Base-by-base conservation (phyloP, 2,797 vertebrate genomes). In the Leptatherina wallacei region DNA sequence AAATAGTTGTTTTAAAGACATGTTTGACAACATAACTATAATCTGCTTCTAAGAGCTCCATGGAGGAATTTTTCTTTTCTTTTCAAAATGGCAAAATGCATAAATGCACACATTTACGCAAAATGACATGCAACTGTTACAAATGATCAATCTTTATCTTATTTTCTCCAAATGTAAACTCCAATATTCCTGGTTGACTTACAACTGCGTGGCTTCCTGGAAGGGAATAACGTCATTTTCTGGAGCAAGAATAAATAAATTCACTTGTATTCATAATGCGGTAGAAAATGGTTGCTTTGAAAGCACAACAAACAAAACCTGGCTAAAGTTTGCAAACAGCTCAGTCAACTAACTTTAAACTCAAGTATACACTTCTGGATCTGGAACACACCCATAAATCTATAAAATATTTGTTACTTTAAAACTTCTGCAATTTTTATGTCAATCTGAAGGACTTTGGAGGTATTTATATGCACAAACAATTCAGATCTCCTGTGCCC, bases 401-500 rank as follows among this genome's bases (percentile, higher is more conserved):
- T 18, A 32, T 24, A 16, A 1, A 0, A 1, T 57, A 27, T 40
- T 42, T 58, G 16, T 33, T 13, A 8, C 22, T 22, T 10, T 12
- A 51, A 18, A n/a, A 27, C 64, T 55, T 60, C 9, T 67, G 4
- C 2, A 61, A 1, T n/a, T 29, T 69, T 64, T 1, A 5, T 3
- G 38, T 7, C 22, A 3, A 24, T 72, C 49, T 77, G 22, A 65
- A 65, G 11, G 20, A 69, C 33, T 57, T 69, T 65, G 35, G 71
- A 66, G 29, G 18, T 64, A 36, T 61, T 66, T 36, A 59, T 75
- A 75, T 9, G 0, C 29, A 44, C 61, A 73, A 44, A 73, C n/a
- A 59, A 7, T 29, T 42, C 66, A 55, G 38, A 40, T 57, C 54
- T 11, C 18, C 62, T 54, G 29, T 69, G 58, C 42, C 24, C 60